Percentiles rank a stretch among this genome's conserved stretches.
Conservation (phyloP, 2,797 vertebrate genomes). For the Darevskia nairensis region DNA sequence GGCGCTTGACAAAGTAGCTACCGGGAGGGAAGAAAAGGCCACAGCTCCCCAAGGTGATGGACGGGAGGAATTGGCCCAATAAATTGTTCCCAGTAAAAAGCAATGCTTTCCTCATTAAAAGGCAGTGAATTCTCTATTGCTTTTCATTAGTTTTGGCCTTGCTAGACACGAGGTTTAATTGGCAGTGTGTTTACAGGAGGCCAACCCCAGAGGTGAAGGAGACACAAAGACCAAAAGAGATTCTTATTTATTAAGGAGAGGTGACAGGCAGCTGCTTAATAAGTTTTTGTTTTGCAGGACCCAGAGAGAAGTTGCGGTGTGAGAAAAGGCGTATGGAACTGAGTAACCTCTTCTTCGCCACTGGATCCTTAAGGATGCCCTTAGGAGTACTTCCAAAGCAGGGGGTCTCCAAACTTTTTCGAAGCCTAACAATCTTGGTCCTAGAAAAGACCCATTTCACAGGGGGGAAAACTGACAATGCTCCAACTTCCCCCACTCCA, state of each 20-base stretch:
- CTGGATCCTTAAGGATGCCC: not conserved
- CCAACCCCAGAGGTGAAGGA: constrained; percentile 79
- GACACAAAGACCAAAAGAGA: constrained; percentile 87
- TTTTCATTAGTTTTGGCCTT: constrained; percentile 95
- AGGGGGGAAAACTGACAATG: no score
- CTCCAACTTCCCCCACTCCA: no score
- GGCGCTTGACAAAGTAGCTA: constrained; percentile 83
- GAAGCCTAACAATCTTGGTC: no score
- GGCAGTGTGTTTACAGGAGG: constrained; percentile 89
- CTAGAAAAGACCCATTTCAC: no score
- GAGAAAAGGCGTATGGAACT: constrained; percentile 49
- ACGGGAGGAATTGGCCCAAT: constrained; percentile 94
- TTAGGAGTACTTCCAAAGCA: not conserved
- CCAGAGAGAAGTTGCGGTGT: constrained; percentile 61
- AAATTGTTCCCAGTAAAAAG: constrained; percentile 97
- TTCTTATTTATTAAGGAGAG: constrained; percentile 99
- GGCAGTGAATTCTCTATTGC: constrained; percentile 97
- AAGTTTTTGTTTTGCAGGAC: constrained; percentile 82
- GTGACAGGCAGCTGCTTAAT: constrained; percentile 94
- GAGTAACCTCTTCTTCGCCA: constrained; percentile 67
- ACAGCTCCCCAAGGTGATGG: constrained; percentile 85
- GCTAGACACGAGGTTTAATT: constrained; percentile 92
- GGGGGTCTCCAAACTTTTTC: no score
- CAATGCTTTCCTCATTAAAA: constrained; percentile 98
- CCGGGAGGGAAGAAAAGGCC: constrained; percentile 76